Evolutionary conservation across 2,888 invertebrate genomes (phyloP).

Genomic region (Pyrocoelia pectoralis): DNA sequence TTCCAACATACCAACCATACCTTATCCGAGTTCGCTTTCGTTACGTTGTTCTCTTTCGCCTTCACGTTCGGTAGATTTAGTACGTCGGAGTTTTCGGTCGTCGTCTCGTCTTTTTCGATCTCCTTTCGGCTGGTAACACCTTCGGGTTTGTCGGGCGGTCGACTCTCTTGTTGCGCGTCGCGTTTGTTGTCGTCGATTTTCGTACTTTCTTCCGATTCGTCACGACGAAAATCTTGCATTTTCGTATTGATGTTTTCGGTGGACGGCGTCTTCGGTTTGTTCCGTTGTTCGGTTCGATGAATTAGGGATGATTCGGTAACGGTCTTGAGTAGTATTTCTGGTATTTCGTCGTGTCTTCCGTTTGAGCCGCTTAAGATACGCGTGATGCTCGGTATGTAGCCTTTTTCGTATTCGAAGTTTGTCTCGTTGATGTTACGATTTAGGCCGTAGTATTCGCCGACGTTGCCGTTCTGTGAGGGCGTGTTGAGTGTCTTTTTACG

Average conservation of each 20-base stretch:
- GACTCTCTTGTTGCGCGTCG: conserved; percentile 35
- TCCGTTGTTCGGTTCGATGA: conserved; percentile 42
- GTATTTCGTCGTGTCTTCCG: conserved; percentile 82
- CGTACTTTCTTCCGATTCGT: neutral
- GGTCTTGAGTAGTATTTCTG: conserved; percentile 76
- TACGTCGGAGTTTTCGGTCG: conserved; percentile 59
- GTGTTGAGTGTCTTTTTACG: conserved; percentile 80
- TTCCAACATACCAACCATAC: conserved; percentile 91
- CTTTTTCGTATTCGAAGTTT: conserved; percentile 59
- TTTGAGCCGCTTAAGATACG: conserved; percentile 87
- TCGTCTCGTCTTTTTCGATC: conserved; percentile 41
- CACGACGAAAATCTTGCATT: conserved; percentile 37
- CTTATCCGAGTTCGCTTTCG: conserved; percentile 56
- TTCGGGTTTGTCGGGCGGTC: conserved; percentile 50
- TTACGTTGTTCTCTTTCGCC: conserved; percentile 50
- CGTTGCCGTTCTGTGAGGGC: conserved; percentile 70
- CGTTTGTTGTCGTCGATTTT: conserved; percentile 18
- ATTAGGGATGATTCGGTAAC: conserved; percentile 66
- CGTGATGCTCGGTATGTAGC: conserved; percentile 78
- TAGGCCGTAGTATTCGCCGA: conserved; percentile 55
- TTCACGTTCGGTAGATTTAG: conserved; percentile 69
- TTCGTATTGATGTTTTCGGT: conserved; percentile 49
- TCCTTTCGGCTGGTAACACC: conserved; percentile 56
- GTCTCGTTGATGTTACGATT: conserved; percentile 54
- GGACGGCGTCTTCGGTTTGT: conserved; percentile 49